Conservation (phyloP, 2,888 invertebrate genomes). For the Trichogramma evanescens region DNA sequence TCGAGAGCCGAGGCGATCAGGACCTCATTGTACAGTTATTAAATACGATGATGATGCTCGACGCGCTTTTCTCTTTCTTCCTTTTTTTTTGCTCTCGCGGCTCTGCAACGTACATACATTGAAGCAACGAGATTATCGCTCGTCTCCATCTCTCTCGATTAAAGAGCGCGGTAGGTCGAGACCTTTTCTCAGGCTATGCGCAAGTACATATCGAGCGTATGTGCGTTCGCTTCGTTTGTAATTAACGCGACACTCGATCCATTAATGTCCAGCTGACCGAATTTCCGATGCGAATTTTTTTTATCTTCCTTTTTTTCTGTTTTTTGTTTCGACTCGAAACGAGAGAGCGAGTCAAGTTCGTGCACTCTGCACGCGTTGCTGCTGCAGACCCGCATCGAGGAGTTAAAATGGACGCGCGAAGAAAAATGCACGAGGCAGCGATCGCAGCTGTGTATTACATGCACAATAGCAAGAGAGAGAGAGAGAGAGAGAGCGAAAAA, state of each 20-base stretch:
- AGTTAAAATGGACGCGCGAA: slow-evolving; percentile 36
- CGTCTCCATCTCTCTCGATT: no score
- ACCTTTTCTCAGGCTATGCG: slow-evolving; percentile 33
- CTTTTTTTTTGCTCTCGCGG: no score
- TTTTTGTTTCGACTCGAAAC: slow-evolving; percentile 12
- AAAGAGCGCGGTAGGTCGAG: background rate
- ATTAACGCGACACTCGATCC: no score
- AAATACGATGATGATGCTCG: slow-evolving; percentile 46
- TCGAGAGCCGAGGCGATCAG: no score
- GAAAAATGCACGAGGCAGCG: slow-evolving; percentile 26
- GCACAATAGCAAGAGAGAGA: background rate
- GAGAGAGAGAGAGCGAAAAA: background rate
- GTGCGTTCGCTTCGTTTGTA: no score
- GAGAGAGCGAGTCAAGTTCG: slow-evolving; percentile 12
- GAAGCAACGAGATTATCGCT: no score
- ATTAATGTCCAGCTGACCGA: no score
- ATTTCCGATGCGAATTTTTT: no score
- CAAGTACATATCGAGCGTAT: no score
- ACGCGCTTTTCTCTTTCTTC: slow-evolving; percentile 7
- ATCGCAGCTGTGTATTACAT: background rate
- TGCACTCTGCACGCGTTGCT: no score
- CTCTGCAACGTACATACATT: no score
- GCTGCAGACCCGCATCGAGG: slow-evolving; percentile 19
- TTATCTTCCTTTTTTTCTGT: no score
- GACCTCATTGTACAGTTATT: slow-evolving; percentile 42